Percentiles rank a stretch among this genome's conserved stretches.
phyloP scores from a whole-genome alignment of 92 coral and sea anemone species.

The Actinostola sp. region DNA sequence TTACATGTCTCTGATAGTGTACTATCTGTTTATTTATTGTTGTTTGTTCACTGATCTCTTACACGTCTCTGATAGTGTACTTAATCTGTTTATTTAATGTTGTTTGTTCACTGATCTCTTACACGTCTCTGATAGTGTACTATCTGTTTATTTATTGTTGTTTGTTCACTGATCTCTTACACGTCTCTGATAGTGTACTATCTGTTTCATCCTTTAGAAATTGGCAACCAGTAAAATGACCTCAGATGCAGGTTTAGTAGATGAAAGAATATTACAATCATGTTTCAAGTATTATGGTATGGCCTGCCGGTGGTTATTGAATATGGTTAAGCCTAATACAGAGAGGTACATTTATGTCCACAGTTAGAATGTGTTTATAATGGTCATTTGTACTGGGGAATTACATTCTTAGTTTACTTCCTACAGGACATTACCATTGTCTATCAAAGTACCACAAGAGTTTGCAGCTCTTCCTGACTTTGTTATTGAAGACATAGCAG shows the following conservation, averaged over 20 bases:
- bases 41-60: too few relatives aligned
- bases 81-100: too few relatives aligned
- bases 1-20: too few relatives aligned
- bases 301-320: constrained; percentile 79
- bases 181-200: too few relatives aligned
- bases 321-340: constrained; percentile 59
- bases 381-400: too few relatives aligned
- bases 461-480: constrained; percentile 92
- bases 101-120: too few relatives aligned
- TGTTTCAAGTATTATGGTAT: constrained; percentile 87
- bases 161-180: too few relatives aligned
- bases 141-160: too few relatives aligned
- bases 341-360: constrained; percentile 47
- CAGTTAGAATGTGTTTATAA: not conserved
- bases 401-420: constrained; percentile 9
- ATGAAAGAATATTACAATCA: constrained; percentile 78
- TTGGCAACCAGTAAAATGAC: constrained; percentile 86
- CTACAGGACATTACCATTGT: constrained; percentile 62
- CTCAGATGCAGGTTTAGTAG: constrained; percentile 86
- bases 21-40: too few relatives aligned
- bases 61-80: too few relatives aligned
- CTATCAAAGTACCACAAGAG: constrained; percentile 65
- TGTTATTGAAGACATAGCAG: constrained; percentile 92
- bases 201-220: too few relatives aligned
- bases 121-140: too few relatives aligned